Base-by-base conservation (phyloP, 2,113 vertebrate genomes). In the Gambusia affinis region DNA sequence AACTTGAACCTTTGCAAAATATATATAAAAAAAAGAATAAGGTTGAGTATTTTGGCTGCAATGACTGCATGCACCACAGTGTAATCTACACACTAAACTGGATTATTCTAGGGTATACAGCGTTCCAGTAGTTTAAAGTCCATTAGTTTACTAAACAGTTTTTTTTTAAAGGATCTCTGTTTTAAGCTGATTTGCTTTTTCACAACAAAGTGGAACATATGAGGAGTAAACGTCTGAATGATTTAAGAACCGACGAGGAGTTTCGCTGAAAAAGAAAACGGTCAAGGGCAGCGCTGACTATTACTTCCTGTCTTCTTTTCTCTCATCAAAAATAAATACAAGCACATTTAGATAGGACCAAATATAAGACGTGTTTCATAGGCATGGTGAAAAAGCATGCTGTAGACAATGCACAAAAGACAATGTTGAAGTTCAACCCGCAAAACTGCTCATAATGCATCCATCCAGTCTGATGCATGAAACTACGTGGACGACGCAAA, bases 351-450 rank as follows among this genome's bases (percentile, higher is more conserved):
- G 77, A 84, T 72, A 84, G 78, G 85, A 87, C 85, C 78, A 79
- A 85, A 80, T 72, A 85, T 84, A 82, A 89, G 77, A 91, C 82
- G 73, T 27, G 72, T 80, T 91, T 82, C 76, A 88, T 78, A 85
- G 73, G 87, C 84, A 88, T 88, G 89, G 80, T 78, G 82, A 75
- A 87, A 90, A 86, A 88, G 87, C 91, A 93, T 93, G 92, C 92
- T 82, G 84, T 84, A 31, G 80, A 84, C 35, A 42, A 88, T 92
- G 82, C 86, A 92, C 89, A 91, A 82, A 79, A 79, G 77, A 91
- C 87, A 79, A 88, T 70, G 77, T 82, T 44, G 11, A 85, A 64
- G 75, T 67, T 67, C 77, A 79, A 51, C 12, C 67, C 65, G 8
- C 31, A 61, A 63, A 62, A 73, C 19, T 54, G 57, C 12, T 72